Base-by-base conservation (phyloP, 2,113 vertebrate genomes). In the Elaphurus davidianus region DNA sequence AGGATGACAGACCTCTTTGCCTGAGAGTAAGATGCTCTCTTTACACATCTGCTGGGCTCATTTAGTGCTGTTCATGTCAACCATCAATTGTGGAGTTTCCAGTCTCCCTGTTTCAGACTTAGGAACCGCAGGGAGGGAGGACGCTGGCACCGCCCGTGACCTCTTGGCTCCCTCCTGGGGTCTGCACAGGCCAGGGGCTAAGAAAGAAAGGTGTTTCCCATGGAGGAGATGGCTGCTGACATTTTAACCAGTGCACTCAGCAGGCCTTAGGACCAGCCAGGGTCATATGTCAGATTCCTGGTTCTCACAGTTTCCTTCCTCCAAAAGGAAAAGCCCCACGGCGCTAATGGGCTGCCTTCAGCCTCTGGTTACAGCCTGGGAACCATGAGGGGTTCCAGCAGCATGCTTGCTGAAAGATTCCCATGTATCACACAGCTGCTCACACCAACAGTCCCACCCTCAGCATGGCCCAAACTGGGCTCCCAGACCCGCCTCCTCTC, bases 251-350 rank as follows among this genome's bases (percentile, higher is more conserved):
- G 96, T 90, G 52, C 36, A 74, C 45, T 55, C 28, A 11, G 92
- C 62, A 55, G 54, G 54, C 40, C 87, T 64, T 85, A 95, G 98
- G 97, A 94, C 91, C 97, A 85, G 54, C 47, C 30, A 55, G 94
- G 96, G 87, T n/a, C 96, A 98, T 5, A 97, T 97, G 96, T 96
- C 98, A 98, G 90, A 98, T 98, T 94, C 91, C 92, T 87, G 94
- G 59, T 59, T 47, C 84, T 91, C 94, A 59, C 64, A 47, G 90
- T 91, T 64, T 76, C 74, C 97, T 93, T 91, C 52, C 15, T 91
- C 40, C 30, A 9, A 59, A 92, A 94, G 62, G 78, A 96, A 94
- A 94, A 76, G 30, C 88, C 88, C 84, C 16, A 1, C 7, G n/a
- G 88, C 0, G 17, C 82, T 86, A 74, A 79, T 0, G 3, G 93